A percentile compares a stretch with the other conserved stretches of the same genome.
Evolutionary conservation across 2,888 invertebrate genomes (phyloP).

Genomic region (Nephrotoma guestfalica): DNA sequence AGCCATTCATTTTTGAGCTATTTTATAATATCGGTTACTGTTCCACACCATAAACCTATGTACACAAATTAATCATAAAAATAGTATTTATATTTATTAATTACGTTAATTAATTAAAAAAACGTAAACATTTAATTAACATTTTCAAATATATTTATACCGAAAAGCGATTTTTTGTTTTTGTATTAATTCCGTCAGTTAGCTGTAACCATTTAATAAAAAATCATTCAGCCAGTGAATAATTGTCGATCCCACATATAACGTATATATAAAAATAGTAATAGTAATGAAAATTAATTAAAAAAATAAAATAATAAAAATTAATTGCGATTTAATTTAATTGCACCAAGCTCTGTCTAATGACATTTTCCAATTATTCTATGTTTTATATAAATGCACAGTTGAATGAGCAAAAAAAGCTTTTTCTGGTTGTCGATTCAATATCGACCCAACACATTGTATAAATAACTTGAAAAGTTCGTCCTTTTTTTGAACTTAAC

Average conservation of each 20-base stretch:
- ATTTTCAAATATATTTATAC: not conserved
- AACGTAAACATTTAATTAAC: not conserved
- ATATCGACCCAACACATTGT: not conserved
- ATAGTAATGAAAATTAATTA: not conserved
- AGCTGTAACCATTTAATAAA: not conserved
- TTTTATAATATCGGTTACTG: too few species aligned
- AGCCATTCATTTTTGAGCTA: not conserved
- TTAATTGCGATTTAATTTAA: not conserved
- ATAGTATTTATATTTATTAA: not conserved
- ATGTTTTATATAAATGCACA: not conserved
- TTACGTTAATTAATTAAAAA: not conserved
- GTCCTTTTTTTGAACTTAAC: not conserved
- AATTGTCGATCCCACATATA: not conserved
- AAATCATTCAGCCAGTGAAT: not conserved
- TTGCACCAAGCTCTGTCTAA: not conserved
- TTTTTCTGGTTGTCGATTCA: not conserved
- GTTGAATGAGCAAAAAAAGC: not conserved
- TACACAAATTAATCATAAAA: not conserved
- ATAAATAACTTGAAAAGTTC: not conserved
- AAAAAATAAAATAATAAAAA: not conserved
- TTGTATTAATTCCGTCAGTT: not conserved
- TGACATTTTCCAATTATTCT: not conserved
- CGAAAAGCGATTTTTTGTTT: not conserved
- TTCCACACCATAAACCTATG: not conserved
- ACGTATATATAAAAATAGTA: not conserved